Base-by-base conservation (phyloP, 2,113 vertebrate genomes). In the Drymodes brunneopygia region DNA sequence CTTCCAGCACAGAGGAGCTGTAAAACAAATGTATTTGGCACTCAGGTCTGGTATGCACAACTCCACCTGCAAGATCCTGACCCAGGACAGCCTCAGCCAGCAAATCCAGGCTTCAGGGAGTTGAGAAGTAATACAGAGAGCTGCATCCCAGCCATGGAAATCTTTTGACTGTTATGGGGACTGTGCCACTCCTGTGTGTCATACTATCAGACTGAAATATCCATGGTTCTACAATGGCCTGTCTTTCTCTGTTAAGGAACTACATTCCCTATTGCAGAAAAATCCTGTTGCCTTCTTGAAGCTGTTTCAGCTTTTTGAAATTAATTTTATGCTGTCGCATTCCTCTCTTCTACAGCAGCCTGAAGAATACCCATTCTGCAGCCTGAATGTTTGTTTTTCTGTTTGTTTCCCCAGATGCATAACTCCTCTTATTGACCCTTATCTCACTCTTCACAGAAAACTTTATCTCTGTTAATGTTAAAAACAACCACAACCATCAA, bases 401-500 rank as follows among this genome's bases (percentile, higher is more conserved):
- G 54, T 10, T 3, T 15, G 2, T 3, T 13, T 14, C 4, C n/a
- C 22, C 21, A 29, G 19, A 19, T 2, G 38, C 1, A 7, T 22
- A 70, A 53, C 77, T 86, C 9, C 8, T 93, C 57, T 61, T 61
- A 77, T 24, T 77, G 82, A 65, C 38, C 12, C 27, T 86, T 73
- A 72, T 83, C 45, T 73, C 15, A 53, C 18, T 85, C 45, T 80
- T 29, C 33, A 77, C 33, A 86, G 69, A 33, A 72, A 69, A 60
- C 7, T 29, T 58, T 50, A 73, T 40, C 45, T 86, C 38, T 91
- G 22, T 22, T 92, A 77, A 78, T 31, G 27, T 65, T 42, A 27
- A 44, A 81, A 88, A 25, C 53, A 90, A 20, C 18, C 50, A 42
- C 12, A 65, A 36, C 5, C 3, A 2, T 60, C 24, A 53, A 65